Conservation (phyloP, 1,140 invertebrate genomes). For the Drosophila mauritiana region DNA sequence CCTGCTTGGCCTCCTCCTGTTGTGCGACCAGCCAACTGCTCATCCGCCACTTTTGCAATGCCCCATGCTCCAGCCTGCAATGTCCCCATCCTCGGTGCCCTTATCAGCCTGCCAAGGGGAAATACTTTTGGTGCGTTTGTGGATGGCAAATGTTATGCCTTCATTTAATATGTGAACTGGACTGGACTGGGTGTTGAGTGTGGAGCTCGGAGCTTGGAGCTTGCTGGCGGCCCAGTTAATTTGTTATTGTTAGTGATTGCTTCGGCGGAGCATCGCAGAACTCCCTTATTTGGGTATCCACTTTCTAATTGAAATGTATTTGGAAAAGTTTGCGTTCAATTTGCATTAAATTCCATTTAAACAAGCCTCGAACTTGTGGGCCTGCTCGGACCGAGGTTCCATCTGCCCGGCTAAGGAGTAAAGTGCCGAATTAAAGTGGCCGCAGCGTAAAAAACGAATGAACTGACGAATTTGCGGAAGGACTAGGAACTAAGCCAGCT, state of each 20-base stretch:
- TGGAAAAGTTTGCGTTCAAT: slow-evolving; percentile 67
- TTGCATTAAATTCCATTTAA: slow-evolving; percentile 61
- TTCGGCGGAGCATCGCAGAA: background rate
- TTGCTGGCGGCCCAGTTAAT: slow-evolving; percentile 59
- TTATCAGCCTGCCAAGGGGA: slow-evolving; percentile 3
- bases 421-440: slow-evolving; percentile 21
- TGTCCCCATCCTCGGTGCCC: slow-evolving; percentile 27
- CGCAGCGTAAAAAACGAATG: slow-evolving; percentile 6
- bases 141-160: slow-evolving; percentile 58
- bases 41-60: slow-evolving; percentile 57
- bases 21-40: slow-evolving; percentile 43
- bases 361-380: slow-evolving; percentile 8
- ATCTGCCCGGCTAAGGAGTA: background rate
- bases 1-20: background rate
- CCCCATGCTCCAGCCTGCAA: slow-evolving; percentile 1
- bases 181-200: slow-evolving; percentile 14
- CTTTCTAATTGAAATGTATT: slow-evolving; percentile 75
- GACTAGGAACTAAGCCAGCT: slow-evolving; percentile 58
- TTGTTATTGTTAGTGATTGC: slow-evolving; percentile 71
- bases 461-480: slow-evolving; percentile 7
- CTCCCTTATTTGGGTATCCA: background rate
- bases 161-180: slow-evolving; percentile 65
- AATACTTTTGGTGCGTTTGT: slow-evolving; percentile 64
- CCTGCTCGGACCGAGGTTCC: slow-evolving; percentile 7
- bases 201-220: slow-evolving; percentile 1